These are phyloP conservation scores for Orestias chungarensis DNA, from an alignment of 2,797 vertebrate species.

Conservation along the genomic window DNA sequence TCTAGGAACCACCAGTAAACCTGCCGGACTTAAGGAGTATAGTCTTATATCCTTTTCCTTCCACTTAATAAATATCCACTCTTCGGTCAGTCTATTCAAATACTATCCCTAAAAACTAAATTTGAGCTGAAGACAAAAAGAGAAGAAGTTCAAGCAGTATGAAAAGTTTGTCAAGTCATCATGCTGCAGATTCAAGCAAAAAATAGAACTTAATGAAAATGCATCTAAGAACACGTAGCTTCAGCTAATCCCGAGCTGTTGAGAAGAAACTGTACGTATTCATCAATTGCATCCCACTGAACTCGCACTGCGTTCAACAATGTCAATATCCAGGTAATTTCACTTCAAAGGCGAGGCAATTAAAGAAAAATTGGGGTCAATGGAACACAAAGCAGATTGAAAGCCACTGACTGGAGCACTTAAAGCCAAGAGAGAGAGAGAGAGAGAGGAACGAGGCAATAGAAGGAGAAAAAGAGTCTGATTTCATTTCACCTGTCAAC, in stretches of 20 bases:
- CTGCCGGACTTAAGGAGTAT: too few species aligned
- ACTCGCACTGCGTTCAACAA: slow-evolving; percentile 73
- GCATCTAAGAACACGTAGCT: slow-evolving; percentile 53
- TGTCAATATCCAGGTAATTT: slow-evolving; percentile 81
- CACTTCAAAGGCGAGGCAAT: slow-evolving; percentile 79
- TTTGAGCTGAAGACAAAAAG: background rate
- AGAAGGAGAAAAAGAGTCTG: slow-evolving; percentile 73
- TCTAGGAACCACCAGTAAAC: too few species aligned
- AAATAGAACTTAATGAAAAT: slow-evolving; percentile 11
- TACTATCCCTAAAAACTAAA: background rate
- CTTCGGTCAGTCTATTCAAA: background rate
- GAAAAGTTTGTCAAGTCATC: slow-evolving; percentile 9
- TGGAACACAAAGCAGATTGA: slow-evolving; percentile 77
- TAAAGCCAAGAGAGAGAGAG: slow-evolving; percentile 75
- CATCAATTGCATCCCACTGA: slow-evolving; percentile 72
- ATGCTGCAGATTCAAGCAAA: slow-evolving; percentile 38
- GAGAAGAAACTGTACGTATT: slow-evolving; percentile 65
- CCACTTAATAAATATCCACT: background rate
- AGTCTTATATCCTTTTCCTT: background rate
- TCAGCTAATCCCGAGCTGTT: slow-evolving; percentile 66
- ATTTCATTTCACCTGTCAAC: slow-evolving; percentile 84
- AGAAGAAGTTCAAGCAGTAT: background rate
- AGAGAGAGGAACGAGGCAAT: slow-evolving; percentile 75
- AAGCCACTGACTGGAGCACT: slow-evolving; percentile 78
- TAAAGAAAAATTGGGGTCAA: slow-evolving; percentile 78